Base-by-base conservation (phyloP, 2,888 invertebrate genomes). In the Chouioia cunea region DNA sequence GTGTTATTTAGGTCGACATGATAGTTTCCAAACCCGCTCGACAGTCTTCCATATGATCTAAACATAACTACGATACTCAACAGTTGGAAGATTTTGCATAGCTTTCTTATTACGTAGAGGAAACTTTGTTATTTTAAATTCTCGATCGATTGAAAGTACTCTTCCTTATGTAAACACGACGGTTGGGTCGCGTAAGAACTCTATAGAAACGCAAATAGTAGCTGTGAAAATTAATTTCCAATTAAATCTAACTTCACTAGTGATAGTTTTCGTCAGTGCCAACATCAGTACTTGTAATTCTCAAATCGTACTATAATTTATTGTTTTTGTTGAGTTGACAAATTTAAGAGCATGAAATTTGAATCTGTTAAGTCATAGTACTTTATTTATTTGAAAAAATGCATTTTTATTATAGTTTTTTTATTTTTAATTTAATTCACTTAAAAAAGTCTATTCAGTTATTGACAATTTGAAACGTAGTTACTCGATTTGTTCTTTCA, bases 101-200 rank as follows among this genome's bases (percentile, higher is more conserved):
- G 10, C 6, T 36, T 36, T 36, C 36, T 36, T 6, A 12, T 36
- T 36, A 36, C 36, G 36, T 36, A 36, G 10, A 6, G 6, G 36
- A 36, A 36, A 12, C 10, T 36, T 36, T 6, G 36, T 8, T 36
- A 10, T 6, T 36, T 36, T 1, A 36, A 36, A 36, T 36, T 10
- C 4, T 3, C 12, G 36, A 36, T 36, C 6, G 36, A 36, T 8
- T 36, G 1, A 8, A 3, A 36, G 12, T 36, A 12, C 10, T 36
- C 36, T 36, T 36, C 36, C 36, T 36, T 36, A 36, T 36, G 36
- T 8, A 36, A 36, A 36, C 6, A 48, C 14, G 18, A 62, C 68
- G 68, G 48, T 57, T 68, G 68, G 68, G 44, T 68, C 68, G 68
- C 62, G 62, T 12, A 3, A 36, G 60, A 68, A 23, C 47, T 48